Base-by-base conservation (phyloP, 2,113 vertebrate genomes). In the Illadopsis cleaveri region DNA sequence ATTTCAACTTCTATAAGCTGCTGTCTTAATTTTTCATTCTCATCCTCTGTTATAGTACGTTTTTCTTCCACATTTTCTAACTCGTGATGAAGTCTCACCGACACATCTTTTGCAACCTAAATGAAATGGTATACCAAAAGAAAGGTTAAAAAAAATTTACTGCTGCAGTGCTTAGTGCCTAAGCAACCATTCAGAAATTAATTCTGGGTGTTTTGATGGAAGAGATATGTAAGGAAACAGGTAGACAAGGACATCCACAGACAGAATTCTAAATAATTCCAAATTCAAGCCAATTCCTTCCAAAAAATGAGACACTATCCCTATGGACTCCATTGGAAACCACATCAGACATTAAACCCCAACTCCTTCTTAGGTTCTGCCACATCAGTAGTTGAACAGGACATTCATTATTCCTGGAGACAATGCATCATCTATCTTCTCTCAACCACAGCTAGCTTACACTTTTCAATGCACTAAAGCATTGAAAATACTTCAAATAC, bases 31-130 rank as follows among this genome's bases (percentile, higher is more conserved):
- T 98, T 99, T 96, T 99, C 99, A 86, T 99, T 99, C 98, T 99
- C 99, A 37, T 99, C 99, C 95, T 99, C 99, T 45, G 99, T 99
- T 96, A 98, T 99, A 25, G 99, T 98, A 83, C 99, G 98, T 92
- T 99, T 99, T 97, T 99, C 99, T 97, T 99, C 99, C 89, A 99
- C 99, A 6, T 98, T 99, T 98, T 99, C 99, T 90, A 99, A 94
- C 93, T 99, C 99, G 9, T 99, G 99, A 96, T 99, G 99, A 96
- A 99, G 98, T 81, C 99, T 99, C 90, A 99, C 99, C 1, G 99
- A 99, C 38, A 99, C 99, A 94, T 99, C 99, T 91, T 99, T 99
- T 37, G 99, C 99, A 96, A 99, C 99, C 99, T 99, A 98, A 80
- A 95, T 53, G 31, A 86, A 97, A 94, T 8, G 8, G 10, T 64